Evolutionary conservation across 2,113 vertebrate species (phyloP).

Genomic region (Zosterops hypoxanthus): DNA sequence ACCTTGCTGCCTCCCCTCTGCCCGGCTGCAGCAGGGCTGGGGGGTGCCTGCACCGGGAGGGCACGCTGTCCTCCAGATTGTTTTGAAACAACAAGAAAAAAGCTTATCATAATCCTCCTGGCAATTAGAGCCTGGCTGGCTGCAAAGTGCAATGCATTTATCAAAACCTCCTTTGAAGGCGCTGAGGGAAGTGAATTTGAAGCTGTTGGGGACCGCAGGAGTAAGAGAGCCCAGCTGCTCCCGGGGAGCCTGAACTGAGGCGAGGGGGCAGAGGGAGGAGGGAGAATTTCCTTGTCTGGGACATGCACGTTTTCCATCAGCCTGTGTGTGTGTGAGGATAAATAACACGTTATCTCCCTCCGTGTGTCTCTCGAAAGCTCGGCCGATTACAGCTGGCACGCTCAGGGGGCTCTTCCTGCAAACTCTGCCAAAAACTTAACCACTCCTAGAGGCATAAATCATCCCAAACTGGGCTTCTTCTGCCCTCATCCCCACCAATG

Average conservation of each 20-base stretch:
- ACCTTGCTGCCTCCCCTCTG: neutral
- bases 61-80: constrained; percentile 16
- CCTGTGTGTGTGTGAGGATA: constrained; percentile 21
- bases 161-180: constrained; percentile 62
- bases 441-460: constrained; percentile 2
- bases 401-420: constrained; percentile 5
- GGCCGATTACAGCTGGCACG: neutral
- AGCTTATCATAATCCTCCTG: constrained; percentile 62
- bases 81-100: constrained; percentile 63
- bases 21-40: fast-evolving
- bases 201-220: constrained; percentile 30
- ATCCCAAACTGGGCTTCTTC: neutral
- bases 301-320: constrained; percentile 17
- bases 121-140: constrained; percentile 62
- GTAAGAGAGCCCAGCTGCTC: constrained; percentile 51
- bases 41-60: neutral
- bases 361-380: neutral
- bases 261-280: constrained; percentile 7
- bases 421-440: neutral
- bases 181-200: constrained; percentile 59
- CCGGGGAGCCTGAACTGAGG: neutral
- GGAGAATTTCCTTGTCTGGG: constrained; percentile 14
- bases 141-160: constrained; percentile 57
- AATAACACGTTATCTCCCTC: constrained; percentile 14
- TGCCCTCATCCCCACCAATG: neutral